Evolutionary conservation across 2,797 vertebrate species (phyloP), one percentile per base, ranked within the genome.

Genomic region (Protosalanx chinensis): DNA sequence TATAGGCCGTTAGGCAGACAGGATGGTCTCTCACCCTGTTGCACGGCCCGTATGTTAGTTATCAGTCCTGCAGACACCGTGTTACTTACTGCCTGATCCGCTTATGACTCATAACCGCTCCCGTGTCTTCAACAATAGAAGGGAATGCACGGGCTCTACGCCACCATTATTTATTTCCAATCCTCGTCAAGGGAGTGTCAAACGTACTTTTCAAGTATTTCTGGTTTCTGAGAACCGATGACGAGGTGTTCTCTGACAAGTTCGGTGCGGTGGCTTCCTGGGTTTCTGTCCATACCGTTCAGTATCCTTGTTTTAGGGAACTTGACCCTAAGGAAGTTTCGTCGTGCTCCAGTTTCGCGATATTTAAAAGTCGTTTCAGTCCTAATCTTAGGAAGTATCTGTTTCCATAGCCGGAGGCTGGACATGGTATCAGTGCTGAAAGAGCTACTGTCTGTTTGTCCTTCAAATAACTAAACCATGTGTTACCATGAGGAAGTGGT

Each of bases 31-130:
- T 18, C 29, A 59, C 64, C 71, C 76, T 16, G 64, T 46, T 46
- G 65, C 78, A 8, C 57, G 74, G 75, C 73, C 80, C 74, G 80
- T 80, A 74, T 0, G 69, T 81, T 76, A 8, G 75, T 67, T 76
- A 76, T 90, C 84, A 76, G 73, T 75, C 83, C 59, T 27, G 23
- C 23, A 20, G 80, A 77, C 29, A 78, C 79, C 68, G 67, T 74
- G 81, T 90, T 90, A 87, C 90, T 91, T 89, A 90, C 86, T 81
- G 70, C 85, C 78, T 91, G 84, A 92, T 92, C 90, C 83, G 80
- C 90, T 90, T 93, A 91, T 83, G 68, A 79, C 6, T 79, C 78
- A 72, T 79, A 67, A 82, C 79, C 71, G 84, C 85, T 85, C 69
- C 79, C 75, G 70, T 84, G 84, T 86, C 81, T 81, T 88, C 82